A percentile compares a stretch with the other conserved stretches of the same genome.
These are phyloP conservation scores for Rhinichthys osculus DNA, from an alignment of 2,797 vertebrate genomes.

Conservation along the genomic window DNA sequence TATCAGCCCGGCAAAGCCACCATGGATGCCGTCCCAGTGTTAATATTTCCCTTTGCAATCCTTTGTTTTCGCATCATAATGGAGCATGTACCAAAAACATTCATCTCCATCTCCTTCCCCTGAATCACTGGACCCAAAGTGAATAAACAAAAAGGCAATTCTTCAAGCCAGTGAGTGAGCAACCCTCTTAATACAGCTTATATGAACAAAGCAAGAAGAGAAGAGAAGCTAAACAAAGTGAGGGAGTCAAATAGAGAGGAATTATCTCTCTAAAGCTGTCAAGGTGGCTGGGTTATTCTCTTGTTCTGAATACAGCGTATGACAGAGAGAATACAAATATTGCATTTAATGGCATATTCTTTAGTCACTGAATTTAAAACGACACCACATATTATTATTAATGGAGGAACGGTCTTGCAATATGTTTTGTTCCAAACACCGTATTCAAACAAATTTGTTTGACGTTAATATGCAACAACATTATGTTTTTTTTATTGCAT, in stretches of 20 bases:
- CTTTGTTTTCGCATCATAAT: slow-evolving; percentile 49
- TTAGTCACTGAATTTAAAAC: slow-evolving; percentile 5
- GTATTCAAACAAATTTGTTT: background rate
- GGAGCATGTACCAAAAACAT: slow-evolving; percentile 43
- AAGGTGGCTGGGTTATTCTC: slow-evolving; percentile 44
- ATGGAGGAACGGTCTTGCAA: background rate
- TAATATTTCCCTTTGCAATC: slow-evolving; percentile 53
- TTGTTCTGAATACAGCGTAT: slow-evolving; percentile 17
- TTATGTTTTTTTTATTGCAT: slow-evolving; percentile 6
- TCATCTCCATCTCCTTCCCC: slow-evolving; percentile 40
- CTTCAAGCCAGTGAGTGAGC: slow-evolving; percentile 52
- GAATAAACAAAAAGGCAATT: slow-evolving; percentile 57
- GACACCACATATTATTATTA: slow-evolving; percentile 16
- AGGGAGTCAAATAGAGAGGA: slow-evolving; percentile 35
- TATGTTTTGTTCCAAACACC: background rate
- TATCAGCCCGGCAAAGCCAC: slow-evolving; percentile 43
- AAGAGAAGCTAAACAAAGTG: slow-evolving; percentile 32
- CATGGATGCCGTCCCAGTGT: slow-evolving; percentile 44
- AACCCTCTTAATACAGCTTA: slow-evolving; percentile 54
- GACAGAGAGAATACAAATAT: slow-evolving; percentile 21
- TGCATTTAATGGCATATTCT: slow-evolving; percentile 22
- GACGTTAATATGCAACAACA: background rate
- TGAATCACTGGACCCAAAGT: slow-evolving; percentile 48
- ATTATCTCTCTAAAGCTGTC: slow-evolving; percentile 47
- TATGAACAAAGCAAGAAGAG: slow-evolving; percentile 40